phyloP scores from a whole-genome alignment of 2,113 vertebrate species.

The Mungos mungo region DNA sequence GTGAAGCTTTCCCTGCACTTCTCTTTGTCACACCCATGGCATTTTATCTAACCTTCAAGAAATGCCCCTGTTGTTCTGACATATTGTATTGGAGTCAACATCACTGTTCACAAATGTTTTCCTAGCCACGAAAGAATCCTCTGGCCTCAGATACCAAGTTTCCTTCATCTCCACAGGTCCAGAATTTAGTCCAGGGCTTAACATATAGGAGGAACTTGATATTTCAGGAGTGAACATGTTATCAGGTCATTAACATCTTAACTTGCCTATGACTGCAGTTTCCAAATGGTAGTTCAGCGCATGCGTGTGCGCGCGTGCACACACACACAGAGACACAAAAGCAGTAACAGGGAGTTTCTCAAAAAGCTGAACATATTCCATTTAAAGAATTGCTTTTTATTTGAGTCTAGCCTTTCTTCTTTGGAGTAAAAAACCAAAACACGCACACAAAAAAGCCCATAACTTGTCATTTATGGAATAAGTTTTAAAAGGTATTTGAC shows the following conservation, averaged over 20 bases:
- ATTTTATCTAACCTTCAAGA: background rate
- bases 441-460: background rate
- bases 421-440: background rate
- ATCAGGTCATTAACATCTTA: background rate
- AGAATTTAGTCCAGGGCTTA: background rate
- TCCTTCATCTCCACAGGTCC: background rate
- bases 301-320: fast-evolving
- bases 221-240: background rate
- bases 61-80: background rate
- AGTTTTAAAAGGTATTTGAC: constrained; percentile 19
- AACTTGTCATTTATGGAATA: background rate
- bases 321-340: background rate
- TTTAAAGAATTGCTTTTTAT: background rate
- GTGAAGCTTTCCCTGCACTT: background rate
- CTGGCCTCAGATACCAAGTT: background rate
- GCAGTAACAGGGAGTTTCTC: background rate
- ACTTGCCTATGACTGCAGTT: background rate
- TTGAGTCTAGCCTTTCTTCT: background rate
- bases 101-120: background rate
- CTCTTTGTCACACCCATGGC: background rate
- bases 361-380: background rate
- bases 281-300: background rate
- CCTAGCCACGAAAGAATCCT: background rate
- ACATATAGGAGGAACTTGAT: background rate
- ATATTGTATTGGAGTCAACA: background rate